Evolutionary conservation across 1,140 invertebrate genomes (phyloP).

Genomic region (Drosophila lini): DNA sequence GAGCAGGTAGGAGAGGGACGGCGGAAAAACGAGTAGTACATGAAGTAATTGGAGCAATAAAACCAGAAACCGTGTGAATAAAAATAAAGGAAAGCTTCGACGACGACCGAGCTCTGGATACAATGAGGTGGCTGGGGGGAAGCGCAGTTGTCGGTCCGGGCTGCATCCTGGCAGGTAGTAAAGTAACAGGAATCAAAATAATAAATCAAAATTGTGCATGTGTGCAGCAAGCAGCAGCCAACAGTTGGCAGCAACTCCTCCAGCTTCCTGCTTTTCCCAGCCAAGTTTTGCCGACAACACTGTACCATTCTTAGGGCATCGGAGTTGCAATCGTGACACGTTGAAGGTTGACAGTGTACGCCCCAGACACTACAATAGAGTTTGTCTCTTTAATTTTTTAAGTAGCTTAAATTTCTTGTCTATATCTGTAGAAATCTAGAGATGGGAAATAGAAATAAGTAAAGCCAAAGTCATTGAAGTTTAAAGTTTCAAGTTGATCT

Average conservation of each 20-base stretch:
- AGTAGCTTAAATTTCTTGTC: neutral
- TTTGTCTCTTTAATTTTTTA: neutral
- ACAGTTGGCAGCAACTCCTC: conserved; percentile 56
- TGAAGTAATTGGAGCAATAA: conserved; percentile 79
- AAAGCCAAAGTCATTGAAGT: too few species aligned
- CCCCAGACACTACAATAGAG: neutral
- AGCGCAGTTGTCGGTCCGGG: conserved; percentile 2
- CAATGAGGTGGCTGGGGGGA: conserved; percentile 18
- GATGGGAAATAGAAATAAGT: too few species aligned
- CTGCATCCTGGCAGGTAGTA: conserved; percentile 69
- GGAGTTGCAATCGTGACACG: conserved; percentile 15
- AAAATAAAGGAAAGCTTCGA: conserved; percentile 60
- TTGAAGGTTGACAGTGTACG: neutral
- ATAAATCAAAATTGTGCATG: conserved; percentile 74
- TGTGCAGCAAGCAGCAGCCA: conserved; percentile 38
- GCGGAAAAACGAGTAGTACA: conserved; percentile 50
- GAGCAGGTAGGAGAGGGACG: neutral
- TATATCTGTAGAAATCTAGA: neutral
- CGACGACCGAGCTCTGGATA: conserved; percentile 33
- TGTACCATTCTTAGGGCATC: neutral
- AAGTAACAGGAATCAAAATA: conserved; percentile 78
- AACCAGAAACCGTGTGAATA: conserved; percentile 73
- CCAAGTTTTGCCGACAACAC: conserved; percentile 17
- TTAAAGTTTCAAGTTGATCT: too few species aligned
- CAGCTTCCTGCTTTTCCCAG: conserved; percentile 6